Evolutionary conservation across 2,888 invertebrate species (phyloP).

Genomic region (Galerucella calmariensis): DNA sequence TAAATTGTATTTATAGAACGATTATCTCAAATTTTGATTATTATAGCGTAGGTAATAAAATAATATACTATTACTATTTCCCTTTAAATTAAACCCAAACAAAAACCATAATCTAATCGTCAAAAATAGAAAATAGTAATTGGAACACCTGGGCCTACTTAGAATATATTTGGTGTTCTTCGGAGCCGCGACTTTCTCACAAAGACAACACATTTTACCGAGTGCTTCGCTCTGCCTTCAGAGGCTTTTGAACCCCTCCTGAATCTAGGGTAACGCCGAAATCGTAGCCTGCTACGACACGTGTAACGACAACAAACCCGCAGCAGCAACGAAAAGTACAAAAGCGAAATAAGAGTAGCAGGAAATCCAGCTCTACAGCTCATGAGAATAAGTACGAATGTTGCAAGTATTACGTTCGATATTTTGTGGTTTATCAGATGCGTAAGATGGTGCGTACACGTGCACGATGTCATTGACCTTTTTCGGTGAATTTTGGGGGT

Average conservation of each 20-base stretch:
- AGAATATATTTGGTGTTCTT: constrained; percentile 8
- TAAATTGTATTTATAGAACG: no score
- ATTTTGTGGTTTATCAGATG: neutral
- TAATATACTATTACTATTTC: neutral
- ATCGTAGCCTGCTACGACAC: constrained; percentile 59
- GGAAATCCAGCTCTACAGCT: constrained; percentile 8
- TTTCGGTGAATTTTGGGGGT: constrained; percentile 44
- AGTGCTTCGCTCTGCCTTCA: constrained; percentile 30
- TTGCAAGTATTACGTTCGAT: neutral
- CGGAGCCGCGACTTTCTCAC: constrained; percentile 17
- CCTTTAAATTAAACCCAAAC: neutral
- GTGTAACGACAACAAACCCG: constrained; percentile 46
- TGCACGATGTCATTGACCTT: constrained; percentile 54
- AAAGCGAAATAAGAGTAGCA: neutral
- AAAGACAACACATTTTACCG: constrained; percentile 42
- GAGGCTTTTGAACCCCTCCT: constrained; percentile 50
- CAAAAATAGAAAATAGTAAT: neutral
- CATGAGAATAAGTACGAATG: neutral
- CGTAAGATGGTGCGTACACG: constrained; percentile 46
- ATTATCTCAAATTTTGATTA: neutral
- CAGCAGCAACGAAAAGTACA: neutral
- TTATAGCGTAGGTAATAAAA: neutral
- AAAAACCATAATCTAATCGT: neutral
- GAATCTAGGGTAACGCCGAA: constrained; percentile 60
- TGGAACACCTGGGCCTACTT: neutral